Evolutionary conservation across 2,797 vertebrate genomes (phyloP), one percentile per base, ranked within the genome.

Genomic region (Sebastes diploproa): DNA sequence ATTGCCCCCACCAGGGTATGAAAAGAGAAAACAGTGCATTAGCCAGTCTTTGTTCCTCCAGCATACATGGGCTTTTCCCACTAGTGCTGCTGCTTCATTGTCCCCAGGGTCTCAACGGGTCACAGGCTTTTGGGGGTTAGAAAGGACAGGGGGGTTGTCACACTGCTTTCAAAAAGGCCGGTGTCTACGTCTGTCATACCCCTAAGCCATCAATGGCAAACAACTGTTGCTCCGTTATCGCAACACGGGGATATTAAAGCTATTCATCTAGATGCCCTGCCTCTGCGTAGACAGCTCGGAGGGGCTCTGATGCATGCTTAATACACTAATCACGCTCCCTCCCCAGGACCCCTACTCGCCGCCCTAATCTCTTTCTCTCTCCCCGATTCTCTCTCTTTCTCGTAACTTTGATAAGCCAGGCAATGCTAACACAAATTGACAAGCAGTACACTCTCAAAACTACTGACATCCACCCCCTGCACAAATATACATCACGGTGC

Each of bases 191-290:
- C 87, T 89, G 83, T 89, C 85, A 83, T 80, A 74, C 74, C 90
- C 85, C 34, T 74, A 66, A 89, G 89, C 78, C 58, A 75, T 91
- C 86, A 82, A 80, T 84, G 88, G 77, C 76, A 91, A 90, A 92
- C 93, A 96, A 96, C 94, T 95, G 95, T 95, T 96, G 95, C 94
- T 78, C 85, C 72, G 69, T 81, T 81, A 89, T 88, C 20, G 82
- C 81, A 93, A 94, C 86, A 88, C 70, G 66, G 83, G 77, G 85
- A 94, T 94, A 95, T 95, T 95, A 94, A 94, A 94, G 91, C 91
- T 92, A 93, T 94, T 94, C 93, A 93, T 95, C 93, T 89, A 74
- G 81, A 88, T 66, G 50, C 80, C 86, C 74, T 79, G 81, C 80
- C 79, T 88, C 78, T 81, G 82, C 82, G 8, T 76, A 90, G 92